Conservation (phyloP, 2,113 vertebrate genomes). For the Hippocampus zosterae region DNA sequence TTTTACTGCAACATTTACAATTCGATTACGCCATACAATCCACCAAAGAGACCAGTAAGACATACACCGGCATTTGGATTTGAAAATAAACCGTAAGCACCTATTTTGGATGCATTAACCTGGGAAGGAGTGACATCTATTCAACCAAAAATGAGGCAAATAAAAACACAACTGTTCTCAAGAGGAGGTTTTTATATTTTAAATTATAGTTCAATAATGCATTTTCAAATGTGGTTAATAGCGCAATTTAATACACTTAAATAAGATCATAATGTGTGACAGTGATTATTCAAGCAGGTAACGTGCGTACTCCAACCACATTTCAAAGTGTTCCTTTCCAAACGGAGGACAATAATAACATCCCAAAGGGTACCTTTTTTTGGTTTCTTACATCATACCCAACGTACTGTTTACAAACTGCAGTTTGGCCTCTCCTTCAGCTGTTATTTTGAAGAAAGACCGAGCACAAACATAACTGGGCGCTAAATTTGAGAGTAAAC, state of each 20-base stretch:
- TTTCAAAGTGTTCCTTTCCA: background rate
- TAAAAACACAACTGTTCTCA: background rate
- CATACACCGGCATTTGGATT: slow-evolving; percentile 2
- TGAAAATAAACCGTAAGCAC: slow-evolving; percentile 11
- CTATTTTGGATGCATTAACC: background rate
- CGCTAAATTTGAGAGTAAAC: slow-evolving; percentile 32
- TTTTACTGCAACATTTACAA: slow-evolving; percentile 8
- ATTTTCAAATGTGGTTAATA: background rate
- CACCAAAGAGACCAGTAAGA: slow-evolving; percentile 1
- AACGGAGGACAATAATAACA: background rate
- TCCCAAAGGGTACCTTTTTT: background rate
- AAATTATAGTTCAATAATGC: background rate
- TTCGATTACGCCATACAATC: slow-evolving; percentile 13
- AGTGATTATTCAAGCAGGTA: background rate
- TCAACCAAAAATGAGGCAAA: background rate
- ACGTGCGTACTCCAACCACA: background rate
- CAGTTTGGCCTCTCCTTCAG: slow-evolving; percentile 30
- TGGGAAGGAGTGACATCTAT: background rate
- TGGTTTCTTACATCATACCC: background rate
- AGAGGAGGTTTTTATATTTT: background rate
- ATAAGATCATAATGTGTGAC: background rate
- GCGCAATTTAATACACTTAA: background rate
- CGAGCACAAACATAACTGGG: slow-evolving; percentile 24
- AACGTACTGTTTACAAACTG: slow-evolving; percentile 16
- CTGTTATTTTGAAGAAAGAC: slow-evolving; percentile 39